Percentiles rank a stretch among this genome's conserved stretches.
Evolutionary conservation across 2,888 invertebrate genomes (phyloP).

Genomic region (Gonocerus acuteangulatus): DNA sequence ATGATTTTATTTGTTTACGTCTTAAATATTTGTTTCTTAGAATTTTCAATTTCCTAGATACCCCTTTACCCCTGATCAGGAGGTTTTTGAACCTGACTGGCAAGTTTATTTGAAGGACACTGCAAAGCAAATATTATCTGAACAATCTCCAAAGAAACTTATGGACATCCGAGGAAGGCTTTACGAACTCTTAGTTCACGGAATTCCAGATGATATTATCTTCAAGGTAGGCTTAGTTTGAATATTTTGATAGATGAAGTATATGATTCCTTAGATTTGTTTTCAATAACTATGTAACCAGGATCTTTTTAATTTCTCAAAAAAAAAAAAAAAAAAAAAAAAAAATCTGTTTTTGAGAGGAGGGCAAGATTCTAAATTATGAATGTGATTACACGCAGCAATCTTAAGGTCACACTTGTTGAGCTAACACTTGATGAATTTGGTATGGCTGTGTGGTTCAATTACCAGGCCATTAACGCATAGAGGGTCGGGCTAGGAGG

Average conservation of each 20-base stretch:
- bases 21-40: not conserved
- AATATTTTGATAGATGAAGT: not conserved
- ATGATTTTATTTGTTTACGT: not conserved
- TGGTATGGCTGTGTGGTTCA: no score
- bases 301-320: no score
- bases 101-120: constrained; percentile 78
- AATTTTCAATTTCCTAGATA: constrained; percentile 52
- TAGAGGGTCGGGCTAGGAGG: no score
- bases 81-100: constrained; percentile 87
- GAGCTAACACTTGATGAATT: no score
- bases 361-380: no score
- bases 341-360: no score
- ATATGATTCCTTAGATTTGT: no score
- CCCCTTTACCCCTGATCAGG: constrained; percentile 71
- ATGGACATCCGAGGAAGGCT: constrained; percentile 76
- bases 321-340: no score
- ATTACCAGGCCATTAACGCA: no score
- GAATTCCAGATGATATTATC: constrained; percentile 86
- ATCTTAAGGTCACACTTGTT: no score
- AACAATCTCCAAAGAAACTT: constrained; percentile 79
- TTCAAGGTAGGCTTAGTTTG: constrained; percentile 55
- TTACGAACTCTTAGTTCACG: constrained; percentile 89
- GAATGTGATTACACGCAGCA: no score
- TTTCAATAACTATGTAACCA: no score
- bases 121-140: constrained; percentile 72